Base-by-base conservation (phyloP, 2,888 invertebrate species). In the Agrilus cyanescens region DNA sequence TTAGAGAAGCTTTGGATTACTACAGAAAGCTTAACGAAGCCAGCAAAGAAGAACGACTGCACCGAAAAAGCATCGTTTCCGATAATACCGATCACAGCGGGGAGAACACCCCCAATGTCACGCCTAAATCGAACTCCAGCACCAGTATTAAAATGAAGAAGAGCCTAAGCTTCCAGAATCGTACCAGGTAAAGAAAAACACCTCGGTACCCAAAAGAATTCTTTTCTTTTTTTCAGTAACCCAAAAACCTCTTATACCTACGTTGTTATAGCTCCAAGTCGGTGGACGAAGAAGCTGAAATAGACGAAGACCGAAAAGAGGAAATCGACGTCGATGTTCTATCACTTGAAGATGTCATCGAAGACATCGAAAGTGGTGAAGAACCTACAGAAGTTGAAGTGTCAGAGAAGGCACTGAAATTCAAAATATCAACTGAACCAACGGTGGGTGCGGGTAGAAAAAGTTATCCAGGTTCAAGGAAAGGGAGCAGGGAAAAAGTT, bases 371-470 rank as follows among this genome's bases (percentile, higher is more conserved):
- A 55, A 75, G 74, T 53, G 77, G 75, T 10, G 81, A 80, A 57
- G 80, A 80, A 1, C 82, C 78, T 37, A 81, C 80, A 18, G 82
- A 82, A 62, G 81, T 80, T 35, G 81, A 81, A 62, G 77, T 82
- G 47, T 81, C 82, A 47, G 84, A 84, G 59, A 80, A 80, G 59
- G 75, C 83, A 2, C 71, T 82, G 32, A 82, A 82, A 58, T 83
- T 83, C 59, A 83, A 82, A 61, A 83, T 83, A 50, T 80, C 82
- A 30, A 82, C 82, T 1, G 82, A 82, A 57, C 74, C 76, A 42
- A 70, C 69, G 48, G 34, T 47, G 15, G 65, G 56, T 13, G 57
- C 66, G 4, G 73, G 73, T 1, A 63, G 80, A 4, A 77, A 75
- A 54, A 80, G 79, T 56, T 77, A 78, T 58, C 79, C 80, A 0